Percentiles rank a stretch among this genome's conserved stretches.
phyloP scores from a whole-genome alignment of 2,888 invertebrate species.

The Caenorhabditis imperialis region DNA sequence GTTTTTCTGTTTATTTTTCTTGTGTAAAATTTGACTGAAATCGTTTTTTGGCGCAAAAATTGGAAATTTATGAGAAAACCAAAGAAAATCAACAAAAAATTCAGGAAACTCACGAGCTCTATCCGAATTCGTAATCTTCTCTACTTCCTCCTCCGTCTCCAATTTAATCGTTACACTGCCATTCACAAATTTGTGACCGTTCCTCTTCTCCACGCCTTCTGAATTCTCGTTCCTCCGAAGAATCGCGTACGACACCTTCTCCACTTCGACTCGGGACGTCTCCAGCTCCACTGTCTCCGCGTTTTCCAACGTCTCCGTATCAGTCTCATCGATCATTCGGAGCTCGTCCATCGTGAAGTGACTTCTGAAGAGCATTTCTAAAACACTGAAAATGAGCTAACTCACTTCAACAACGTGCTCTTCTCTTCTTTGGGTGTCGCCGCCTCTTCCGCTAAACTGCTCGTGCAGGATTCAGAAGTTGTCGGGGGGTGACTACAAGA shows the following conservation, averaged over 20 bases:
- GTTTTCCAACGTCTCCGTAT: slow-evolving; percentile 46
- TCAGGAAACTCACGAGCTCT: slow-evolving; percentile 26
- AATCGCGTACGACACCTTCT: slow-evolving; percentile 23
- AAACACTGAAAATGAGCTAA: neutral
- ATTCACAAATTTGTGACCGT: slow-evolving; percentile 9
- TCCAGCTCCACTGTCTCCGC: slow-evolving; percentile 29
- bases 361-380: slow-evolving; percentile 19
- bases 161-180: slow-evolving; percentile 35
- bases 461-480: slow-evolving; percentile 37
- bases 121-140: slow-evolving; percentile 31
- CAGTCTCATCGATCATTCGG: slow-evolving; percentile 55
- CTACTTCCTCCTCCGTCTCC: slow-evolving; percentile 9
- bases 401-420: slow-evolving; percentile 22
- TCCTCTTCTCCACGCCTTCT: neutral
- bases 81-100: no score
- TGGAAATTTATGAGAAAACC: neutral
- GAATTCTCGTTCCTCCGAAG: neutral
- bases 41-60: no score
- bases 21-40: no score
- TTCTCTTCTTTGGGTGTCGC: slow-evolving; percentile 13
- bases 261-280: no score
- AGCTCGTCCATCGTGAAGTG: slow-evolving; percentile 52
- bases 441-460: slow-evolving; percentile 35
- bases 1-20: no score
- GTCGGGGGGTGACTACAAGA: slow-evolving; percentile 47